phyloP scores from a whole-genome alignment of 2,888 invertebrate genomes.

The Aproaerema taeniolella region DNA sequence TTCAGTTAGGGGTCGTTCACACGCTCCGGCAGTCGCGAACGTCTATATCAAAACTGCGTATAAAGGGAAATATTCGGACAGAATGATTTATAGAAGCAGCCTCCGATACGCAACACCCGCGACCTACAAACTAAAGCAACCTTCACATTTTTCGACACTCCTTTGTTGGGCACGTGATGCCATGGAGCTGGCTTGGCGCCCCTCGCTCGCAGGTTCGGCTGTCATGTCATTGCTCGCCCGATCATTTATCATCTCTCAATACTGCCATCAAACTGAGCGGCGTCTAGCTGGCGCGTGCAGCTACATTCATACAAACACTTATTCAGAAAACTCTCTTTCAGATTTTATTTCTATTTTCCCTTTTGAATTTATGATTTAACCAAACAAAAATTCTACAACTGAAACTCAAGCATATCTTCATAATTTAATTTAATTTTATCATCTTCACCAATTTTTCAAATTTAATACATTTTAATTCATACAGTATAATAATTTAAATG shows the following conservation, averaged over 20 bases:
- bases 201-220: slow-evolving; percentile 66
- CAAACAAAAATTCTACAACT: too few relatives aligned
- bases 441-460: slow-evolving; percentile 74
- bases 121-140: slow-evolving; percentile 74
- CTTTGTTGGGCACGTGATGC: slow-evolving; percentile 71
- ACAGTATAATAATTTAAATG: slow-evolving; percentile 77
- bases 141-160: slow-evolving; percentile 73
- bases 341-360: slow-evolving; percentile 8
- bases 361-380: not conserved
- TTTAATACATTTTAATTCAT: slow-evolving; percentile 70
- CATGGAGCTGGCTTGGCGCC: slow-evolving; percentile 41
- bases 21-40: slow-evolving; percentile 17
- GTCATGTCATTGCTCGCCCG: slow-evolving; percentile 63
- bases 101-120: slow-evolving; percentile 59
- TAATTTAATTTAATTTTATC: slow-evolving; percentile 76
- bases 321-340: slow-evolving; percentile 1
- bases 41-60: slow-evolving; percentile 44
- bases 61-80: slow-evolving; percentile 59
- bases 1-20: slow-evolving; percentile 16
- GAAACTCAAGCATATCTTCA: slow-evolving; percentile 55
- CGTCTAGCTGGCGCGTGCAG: slow-evolving; percentile 68
- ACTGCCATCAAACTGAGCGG: slow-evolving; percentile 58
- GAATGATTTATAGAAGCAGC: slow-evolving; percentile 70
- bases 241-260: slow-evolving; percentile 74
- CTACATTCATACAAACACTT: slow-evolving; percentile 16